Evolutionary conservation across 2,113 vertebrate genomes (phyloP), one percentile per base, ranked within the genome.

Genomic region (Tretioscincus oriximinensis): DNA sequence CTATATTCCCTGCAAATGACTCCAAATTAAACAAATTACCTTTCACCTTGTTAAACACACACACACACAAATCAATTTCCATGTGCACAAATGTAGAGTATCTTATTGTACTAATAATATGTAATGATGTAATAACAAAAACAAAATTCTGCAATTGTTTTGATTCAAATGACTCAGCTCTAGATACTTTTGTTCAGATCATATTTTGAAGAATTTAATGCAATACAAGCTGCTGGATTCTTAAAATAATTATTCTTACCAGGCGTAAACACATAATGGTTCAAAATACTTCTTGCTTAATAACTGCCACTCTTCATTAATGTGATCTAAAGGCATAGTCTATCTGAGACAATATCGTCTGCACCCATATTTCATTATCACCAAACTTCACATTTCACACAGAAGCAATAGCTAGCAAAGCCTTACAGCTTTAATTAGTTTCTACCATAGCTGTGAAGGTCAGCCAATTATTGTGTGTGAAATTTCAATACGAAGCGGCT

Each of bases 391-490:
- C 96, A 95, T 97, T 96, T 96, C 96, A 95, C 90, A 95, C 96
- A 96, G 96, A 96, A 95, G 95, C 94, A 90, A 82, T 93, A 95
- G 95, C 97, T 97, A 96, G 93, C 90, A 88, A 90, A 93, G 93
- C 96, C 97, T 97, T 96, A 96, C 97, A 97, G 97, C 95, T 97
- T 97, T 98, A 99, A 99, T 98, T 97, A 99, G 97, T 97, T 97
- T 96, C 96, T 98, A 96, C 96, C 93, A 93, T 96, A 95, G 96
- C 96, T 95, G 96, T 96, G 97, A 98, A 99, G 98, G 97, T 98
- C 98, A 98, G 96, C 96, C 97, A 98, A 98, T 98, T 98, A 99
- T 95, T 96, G 96, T 95, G 95, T 96, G 94, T 96, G 97, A 97
- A 97, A 97, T 97, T 97, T 97, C 97, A 96, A 95, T 96, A 96